phyloP scores from a whole-genome alignment of 2,797 vertebrate genomes.

The Chiroxiphia lanceolata region DNA sequence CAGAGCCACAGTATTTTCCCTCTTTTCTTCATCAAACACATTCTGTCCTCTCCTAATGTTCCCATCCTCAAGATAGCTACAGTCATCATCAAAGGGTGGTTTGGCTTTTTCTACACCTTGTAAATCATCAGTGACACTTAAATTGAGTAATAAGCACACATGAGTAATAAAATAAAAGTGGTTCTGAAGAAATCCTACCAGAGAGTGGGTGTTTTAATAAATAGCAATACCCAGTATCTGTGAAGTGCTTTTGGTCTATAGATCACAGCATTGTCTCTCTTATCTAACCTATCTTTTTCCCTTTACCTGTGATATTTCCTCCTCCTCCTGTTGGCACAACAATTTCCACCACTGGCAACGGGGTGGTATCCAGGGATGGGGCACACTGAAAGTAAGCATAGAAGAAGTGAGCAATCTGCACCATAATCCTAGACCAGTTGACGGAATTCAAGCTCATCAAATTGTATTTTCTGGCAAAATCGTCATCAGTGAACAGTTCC shows the following conservation, averaged over 20 bases:
- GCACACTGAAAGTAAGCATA: slow-evolving; percentile 86
- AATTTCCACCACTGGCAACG: slow-evolving; percentile 82
- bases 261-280: not conserved
- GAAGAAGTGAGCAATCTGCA: slow-evolving; percentile 90
- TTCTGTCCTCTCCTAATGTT: not conserved
- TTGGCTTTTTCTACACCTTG: slow-evolving; percentile 26
- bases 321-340: slow-evolving; percentile 92
- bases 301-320: slow-evolving; percentile 89
- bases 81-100: slow-evolving; percentile 1
- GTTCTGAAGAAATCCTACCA: slow-evolving; percentile 58
- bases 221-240: slow-evolving; percentile 13
- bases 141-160: slow-evolving; percentile 35
- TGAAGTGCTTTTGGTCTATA: slow-evolving; percentile 13
- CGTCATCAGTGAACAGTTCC: slow-evolving; percentile 81
- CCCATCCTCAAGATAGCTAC: not conserved
- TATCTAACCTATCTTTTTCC: slow-evolving; percentile 27
- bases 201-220: slow-evolving; percentile 60
- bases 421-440: slow-evolving; percentile 90
- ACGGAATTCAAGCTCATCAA: slow-evolving; percentile 93
- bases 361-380: slow-evolving; percentile 28
- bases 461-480: slow-evolving; percentile 78
- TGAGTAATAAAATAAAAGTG: slow-evolving; percentile 50
- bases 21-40: not conserved
- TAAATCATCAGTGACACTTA: slow-evolving; percentile 19
- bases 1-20: not conserved